Percentiles rank a stretch among this genome's conserved stretches.
Conservation (phyloP, 2,888 invertebrate species). For the Lepas anatifera region DNA sequence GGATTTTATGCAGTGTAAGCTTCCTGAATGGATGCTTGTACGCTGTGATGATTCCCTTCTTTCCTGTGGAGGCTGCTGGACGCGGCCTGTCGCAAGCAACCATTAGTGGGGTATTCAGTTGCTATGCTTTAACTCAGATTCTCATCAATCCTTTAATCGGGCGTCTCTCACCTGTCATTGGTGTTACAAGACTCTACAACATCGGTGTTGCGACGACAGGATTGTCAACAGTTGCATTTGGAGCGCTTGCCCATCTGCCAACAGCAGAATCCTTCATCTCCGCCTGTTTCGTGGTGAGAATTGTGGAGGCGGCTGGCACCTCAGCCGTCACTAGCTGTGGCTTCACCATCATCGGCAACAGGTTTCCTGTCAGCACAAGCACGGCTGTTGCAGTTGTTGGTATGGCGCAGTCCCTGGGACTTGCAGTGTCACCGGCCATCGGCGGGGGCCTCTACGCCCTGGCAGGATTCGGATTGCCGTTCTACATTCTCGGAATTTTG, state of each 20-base stretch:
- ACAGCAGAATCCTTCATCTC: neutral
- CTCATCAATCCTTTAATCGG: neutral
- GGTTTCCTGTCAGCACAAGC: neutral
- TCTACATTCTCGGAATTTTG: neutral
- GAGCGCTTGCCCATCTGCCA: neutral
- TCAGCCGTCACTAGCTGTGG: neutral
- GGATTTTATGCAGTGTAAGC: neutral
- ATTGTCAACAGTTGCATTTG: neutral
- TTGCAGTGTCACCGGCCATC: neutral
- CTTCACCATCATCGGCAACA: constrained; percentile 2
- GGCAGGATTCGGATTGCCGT: neutral
- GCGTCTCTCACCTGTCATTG: neutral
- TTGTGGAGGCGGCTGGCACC: neutral
- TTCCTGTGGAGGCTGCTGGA: neutral
- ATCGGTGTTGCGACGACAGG: neutral
- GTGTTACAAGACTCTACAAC: neutral
- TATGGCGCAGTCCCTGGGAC: neutral
- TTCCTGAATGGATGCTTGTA: neutral
- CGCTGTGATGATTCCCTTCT: neutral
- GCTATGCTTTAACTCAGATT: neutral
- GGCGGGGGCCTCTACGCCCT: neutral
- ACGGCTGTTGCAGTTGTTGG: neutral
- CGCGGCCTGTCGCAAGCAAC: neutral
- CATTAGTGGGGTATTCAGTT: neutral
- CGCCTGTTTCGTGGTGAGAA: neutral